Base-by-base conservation (phyloP, 2,888 invertebrate genomes). In the Ormyrus labotus region DNA sequence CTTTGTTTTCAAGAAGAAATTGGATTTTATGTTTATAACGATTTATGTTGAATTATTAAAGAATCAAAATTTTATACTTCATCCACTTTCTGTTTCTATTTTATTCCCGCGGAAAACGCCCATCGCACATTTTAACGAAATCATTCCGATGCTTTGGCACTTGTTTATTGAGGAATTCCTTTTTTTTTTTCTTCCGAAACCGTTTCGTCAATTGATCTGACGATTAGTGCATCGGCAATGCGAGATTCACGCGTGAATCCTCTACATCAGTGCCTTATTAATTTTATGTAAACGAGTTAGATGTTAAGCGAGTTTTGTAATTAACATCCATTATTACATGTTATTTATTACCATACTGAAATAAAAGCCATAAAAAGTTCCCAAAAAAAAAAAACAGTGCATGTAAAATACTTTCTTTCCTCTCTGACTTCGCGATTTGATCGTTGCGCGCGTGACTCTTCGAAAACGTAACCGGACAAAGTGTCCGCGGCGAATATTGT, bases 1-100 rank as follows among this genome's bases (percentile, higher is more conserved):
- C 8, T 47, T 19, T n/a, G 8, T 57, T 73, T 73, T 73, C 53
- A n/a, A 13, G 50, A 57, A 65, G 57, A 34, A 68, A 19, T 13
- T 6, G 19, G 57, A 47, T 72, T 50, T 50, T 65, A 11, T 47
- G 55, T 72, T n/a, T 55, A 64, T 64, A n/a, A 69, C 19, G 19
- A 19, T 19, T 19, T 13, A 47, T 57, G 48, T 48, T 47, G 61
- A 65, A 73, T 64, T 7, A 65, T 65, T 73, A 73, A 73, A 73
- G 61, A 72, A 73, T 5, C 9, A 48, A 64, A 65, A 6, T 73
- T 65, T 73, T 73, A 73, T 73, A 65, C 65, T 57, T 19, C 2
- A 19, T 1, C 19, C 34, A 61, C 5, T 9, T 45, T 8, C 11
- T 45, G 19, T 61, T 61, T 60, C 19, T 5, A 13, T 58, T 50